These are phyloP conservation scores for Machaerirhynchus nigripectus DNA, from an alignment of 2,113 vertebrate genomes.

Conservation along the genomic window DNA sequence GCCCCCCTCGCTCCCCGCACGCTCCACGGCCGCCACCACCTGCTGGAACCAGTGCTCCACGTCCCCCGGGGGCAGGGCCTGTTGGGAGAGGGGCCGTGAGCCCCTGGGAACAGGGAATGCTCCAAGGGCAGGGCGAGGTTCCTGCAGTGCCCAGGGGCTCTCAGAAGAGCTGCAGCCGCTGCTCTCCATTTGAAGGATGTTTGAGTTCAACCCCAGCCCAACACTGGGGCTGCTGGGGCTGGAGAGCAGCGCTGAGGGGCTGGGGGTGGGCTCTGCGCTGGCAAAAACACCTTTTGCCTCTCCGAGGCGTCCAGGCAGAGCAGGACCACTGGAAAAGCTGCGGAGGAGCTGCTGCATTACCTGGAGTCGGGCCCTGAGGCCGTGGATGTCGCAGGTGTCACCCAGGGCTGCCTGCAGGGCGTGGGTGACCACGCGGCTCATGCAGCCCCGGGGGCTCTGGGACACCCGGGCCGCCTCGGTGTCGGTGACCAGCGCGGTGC, in stretches of 20 bases:
- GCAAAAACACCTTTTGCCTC: not conserved
- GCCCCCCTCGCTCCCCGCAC: conserved; percentile 40
- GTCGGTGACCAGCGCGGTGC: conserved; percentile 72
- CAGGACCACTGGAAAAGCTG: fast-evolving
- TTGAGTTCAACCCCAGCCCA: not conserved
- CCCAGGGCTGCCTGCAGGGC: conserved; percentile 83
- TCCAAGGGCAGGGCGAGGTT: not conserved
- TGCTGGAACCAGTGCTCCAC: conserved; percentile 83
- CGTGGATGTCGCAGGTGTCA: conserved; percentile 55
- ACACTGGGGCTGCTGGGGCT: not conserved
- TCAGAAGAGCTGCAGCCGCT: not conserved
- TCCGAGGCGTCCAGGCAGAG: not conserved
- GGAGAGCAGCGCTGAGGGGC: not conserved
- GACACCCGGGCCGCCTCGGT: conserved; percentile 67
- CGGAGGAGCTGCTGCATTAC: conserved; percentile 4
- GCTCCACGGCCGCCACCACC: conserved; percentile 78
- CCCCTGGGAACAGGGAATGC: not conserved
- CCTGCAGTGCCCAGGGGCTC: too few relatives aligned
- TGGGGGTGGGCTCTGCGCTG: not conserved
- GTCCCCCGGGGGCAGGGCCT: conserved; percentile 72
- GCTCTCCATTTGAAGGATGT: not conserved
- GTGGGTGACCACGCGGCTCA: conserved; percentile 81
- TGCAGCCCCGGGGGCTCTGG: conserved; percentile 68
- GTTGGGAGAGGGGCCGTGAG: not conserved
- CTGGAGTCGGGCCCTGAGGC: conserved; percentile 77